Evolutionary conservation across 1,140 invertebrate genomes (phyloP).

Genomic region (Zaprionus kolodkinae): DNA sequence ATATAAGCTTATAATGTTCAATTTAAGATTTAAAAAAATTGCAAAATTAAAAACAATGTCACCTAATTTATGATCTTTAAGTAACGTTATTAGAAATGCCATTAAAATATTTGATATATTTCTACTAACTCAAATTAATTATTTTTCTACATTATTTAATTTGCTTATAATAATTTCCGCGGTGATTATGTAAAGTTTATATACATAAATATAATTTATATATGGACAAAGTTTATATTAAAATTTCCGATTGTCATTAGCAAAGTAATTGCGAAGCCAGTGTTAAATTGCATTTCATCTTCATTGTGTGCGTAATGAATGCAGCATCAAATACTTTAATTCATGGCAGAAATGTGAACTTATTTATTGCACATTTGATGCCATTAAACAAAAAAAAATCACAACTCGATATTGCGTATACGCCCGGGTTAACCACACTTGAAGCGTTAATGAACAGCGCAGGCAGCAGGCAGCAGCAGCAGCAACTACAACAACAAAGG

Average conservation of each 20-base stretch:
- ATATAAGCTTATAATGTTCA: no score
- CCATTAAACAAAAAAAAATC: constrained; percentile 12
- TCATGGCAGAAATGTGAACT: not conserved
- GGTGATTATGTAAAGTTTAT: no score
- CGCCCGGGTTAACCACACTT: constrained; percentile 34
- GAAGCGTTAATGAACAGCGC: constrained; percentile 43
- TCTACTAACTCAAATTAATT: no score
- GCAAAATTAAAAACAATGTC: no score
- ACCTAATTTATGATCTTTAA: no score
- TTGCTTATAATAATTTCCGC: no score
- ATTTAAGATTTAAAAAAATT: no score
- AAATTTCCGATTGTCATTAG: not conserved
- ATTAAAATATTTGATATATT: no score
- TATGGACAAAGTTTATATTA: not conserved
- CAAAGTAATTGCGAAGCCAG: constrained; percentile 6
- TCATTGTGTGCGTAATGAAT: not conserved
- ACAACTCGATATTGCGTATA: constrained; percentile 26
- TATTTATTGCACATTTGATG: constrained; percentile 13
- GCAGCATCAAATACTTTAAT: constrained; percentile 13
- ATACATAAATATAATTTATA: no score
- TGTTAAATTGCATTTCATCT: not conserved
- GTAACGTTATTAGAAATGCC: no score
- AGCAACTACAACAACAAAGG: constrained; percentile 11
- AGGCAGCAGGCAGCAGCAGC: not conserved
- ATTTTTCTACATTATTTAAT: no score